Percentiles rank a stretch among this genome's conserved stretches.
These are phyloP conservation scores for Elanus axillaris DNA, from an alignment of 2,113 vertebrate species.

Conservation along the genomic window DNA sequence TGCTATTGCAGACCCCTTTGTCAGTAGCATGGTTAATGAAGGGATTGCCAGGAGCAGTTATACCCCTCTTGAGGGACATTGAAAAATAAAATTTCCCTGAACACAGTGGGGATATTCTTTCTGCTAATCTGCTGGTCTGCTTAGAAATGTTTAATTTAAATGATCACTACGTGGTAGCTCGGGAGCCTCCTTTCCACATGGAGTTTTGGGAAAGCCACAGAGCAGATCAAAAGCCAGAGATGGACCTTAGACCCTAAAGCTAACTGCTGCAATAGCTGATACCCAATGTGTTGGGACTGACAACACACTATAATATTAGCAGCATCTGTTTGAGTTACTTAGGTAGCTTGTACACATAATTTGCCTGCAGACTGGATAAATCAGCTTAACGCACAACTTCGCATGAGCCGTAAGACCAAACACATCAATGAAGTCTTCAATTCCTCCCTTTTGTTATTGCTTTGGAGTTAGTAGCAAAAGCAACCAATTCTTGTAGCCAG, in stretches of 20 bases:
- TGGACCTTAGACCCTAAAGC: not conserved
- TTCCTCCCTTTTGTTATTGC: not conserved
- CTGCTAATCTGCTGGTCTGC: conserved; percentile 55
- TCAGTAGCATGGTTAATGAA: not conserved
- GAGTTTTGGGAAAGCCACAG: not conserved
- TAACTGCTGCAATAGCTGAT: not conserved
- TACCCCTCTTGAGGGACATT: not conserved
- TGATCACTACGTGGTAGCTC: not conserved
- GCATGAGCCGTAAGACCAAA: not conserved
- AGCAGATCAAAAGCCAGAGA: not conserved
- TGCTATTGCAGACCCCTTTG: not conserved
- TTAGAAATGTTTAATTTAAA: not conserved
- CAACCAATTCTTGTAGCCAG: not conserved
- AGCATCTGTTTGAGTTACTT: not conserved
- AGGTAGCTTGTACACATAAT: not conserved
- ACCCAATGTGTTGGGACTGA: not conserved
- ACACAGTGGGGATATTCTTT: not conserved
- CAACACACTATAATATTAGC: not conserved
- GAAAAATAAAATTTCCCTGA: not conserved
- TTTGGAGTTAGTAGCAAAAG: not conserved
- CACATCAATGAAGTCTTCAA: not conserved
- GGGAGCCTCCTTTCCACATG: not conserved
- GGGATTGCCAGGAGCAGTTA: not conserved
- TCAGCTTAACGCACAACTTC: not conserved
- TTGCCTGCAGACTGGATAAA: not conserved